These are phyloP conservation scores for Carlito syrichta DNA, from an alignment of 2,113 vertebrate genomes.

Conservation along the genomic window DNA sequence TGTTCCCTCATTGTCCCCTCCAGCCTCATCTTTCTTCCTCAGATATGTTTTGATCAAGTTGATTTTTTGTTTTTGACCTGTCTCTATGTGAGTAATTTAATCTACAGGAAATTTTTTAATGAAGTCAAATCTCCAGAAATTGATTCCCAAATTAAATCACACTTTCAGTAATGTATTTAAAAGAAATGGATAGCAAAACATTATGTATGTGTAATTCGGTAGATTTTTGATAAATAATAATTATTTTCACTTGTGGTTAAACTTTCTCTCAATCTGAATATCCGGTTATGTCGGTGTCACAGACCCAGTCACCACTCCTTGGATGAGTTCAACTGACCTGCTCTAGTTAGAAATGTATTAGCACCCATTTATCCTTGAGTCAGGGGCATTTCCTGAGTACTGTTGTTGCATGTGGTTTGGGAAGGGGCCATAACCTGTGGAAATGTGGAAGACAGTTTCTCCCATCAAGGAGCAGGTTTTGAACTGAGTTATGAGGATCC, in stretches of 20 bases:
- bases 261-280: background rate
- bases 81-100: slow-evolving; percentile 27
- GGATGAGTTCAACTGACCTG: background rate
- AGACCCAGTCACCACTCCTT: background rate
- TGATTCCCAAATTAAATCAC: slow-evolving; percentile 54
- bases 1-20: background rate
- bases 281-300: background rate
- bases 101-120: background rate
- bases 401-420: background rate
- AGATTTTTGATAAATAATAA: slow-evolving; percentile 12
- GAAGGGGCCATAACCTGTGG: background rate
- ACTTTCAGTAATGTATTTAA: slow-evolving; percentile 37
- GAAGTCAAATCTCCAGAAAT: slow-evolving; percentile 26
- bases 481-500: background rate
- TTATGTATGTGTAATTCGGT: background rate
- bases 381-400: background rate
- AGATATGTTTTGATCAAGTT: background rate
- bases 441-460: background rate
- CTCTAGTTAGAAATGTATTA: background rate
- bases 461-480: background rate
- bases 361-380: background rate
- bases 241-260: background rate
- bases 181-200: slow-evolving; percentile 18
- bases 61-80: background rate
- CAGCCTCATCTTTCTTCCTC: background rate